Evolutionary conservation across 2,888 invertebrate species (phyloP).

Genomic region (Trichacis sp.): DNA sequence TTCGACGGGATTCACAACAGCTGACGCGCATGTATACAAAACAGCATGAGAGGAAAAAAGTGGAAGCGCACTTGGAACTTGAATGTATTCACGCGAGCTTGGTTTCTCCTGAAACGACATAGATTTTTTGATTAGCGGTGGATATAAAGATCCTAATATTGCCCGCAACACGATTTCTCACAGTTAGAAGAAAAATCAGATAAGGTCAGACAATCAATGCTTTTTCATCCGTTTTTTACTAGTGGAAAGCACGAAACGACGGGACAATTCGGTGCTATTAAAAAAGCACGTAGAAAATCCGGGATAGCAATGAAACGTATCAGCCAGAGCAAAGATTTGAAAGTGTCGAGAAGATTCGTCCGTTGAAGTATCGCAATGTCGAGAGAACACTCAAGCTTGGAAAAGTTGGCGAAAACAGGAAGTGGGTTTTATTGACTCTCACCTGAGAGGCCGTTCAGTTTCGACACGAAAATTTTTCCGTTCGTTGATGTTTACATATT

Average conservation of each 20-base stretch:
- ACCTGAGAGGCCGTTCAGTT: conserved; percentile 32
- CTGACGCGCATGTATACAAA: too few species aligned
- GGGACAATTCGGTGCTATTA: background rate
- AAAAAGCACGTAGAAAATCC: conserved; percentile 6
- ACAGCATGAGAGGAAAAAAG: too few species aligned
- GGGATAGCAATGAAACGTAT: background rate
- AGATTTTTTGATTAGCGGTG: too few species aligned
- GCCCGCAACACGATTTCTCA: too few species aligned
- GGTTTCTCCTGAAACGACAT: too few species aligned
- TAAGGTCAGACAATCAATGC: too few species aligned
- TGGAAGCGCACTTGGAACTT: too few species aligned
- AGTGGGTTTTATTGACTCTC: conserved; percentile 41
- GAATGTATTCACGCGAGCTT: too few species aligned
- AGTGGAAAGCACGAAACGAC: too few species aligned
- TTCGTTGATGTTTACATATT: conserved; percentile 29
- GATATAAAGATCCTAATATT: too few species aligned
- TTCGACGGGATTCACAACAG: too few species aligned
- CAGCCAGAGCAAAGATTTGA: conserved; percentile 6
- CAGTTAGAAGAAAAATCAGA: background rate
- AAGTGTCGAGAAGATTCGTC: conserved; percentile 14
- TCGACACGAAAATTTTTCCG: conserved; percentile 29
- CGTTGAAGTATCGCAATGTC: conserved; percentile 30
- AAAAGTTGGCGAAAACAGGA: conserved; percentile 46
- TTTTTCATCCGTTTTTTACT: too few species aligned
- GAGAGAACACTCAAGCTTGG: conserved; percentile 38